Evolutionary conservation across 2,797 vertebrate genomes (phyloP), one percentile per base, ranked within the genome.

Genomic region (Chaenodraco wilsoni): DNA sequence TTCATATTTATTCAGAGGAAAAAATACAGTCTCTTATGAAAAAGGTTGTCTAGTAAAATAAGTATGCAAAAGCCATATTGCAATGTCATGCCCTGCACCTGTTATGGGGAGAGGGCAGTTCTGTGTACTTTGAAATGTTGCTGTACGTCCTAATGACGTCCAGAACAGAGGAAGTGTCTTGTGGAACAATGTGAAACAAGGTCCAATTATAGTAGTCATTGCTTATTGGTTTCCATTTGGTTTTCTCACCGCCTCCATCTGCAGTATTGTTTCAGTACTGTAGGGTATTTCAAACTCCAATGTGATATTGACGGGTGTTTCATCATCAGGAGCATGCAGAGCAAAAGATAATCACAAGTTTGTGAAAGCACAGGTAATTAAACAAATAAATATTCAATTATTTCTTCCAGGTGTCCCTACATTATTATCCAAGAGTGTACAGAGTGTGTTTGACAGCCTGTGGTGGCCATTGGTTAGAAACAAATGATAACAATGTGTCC

Each of bases 391-490:
- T 37, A 37, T 37, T 37, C 33, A 37, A 37, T 37, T 9, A 37
- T 37, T 37, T 37, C 1, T 37, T 37, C 33, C 46, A 60, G 51
- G 45, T 67, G 40, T 69, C 31, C 9, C 31, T 48, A 43, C 50
- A 37, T 58, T 64, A 48, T 64, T 64, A 31, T 46, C 37, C 2
- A 56, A 69, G 54, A 46, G 19, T 44, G 33, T 44, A 31, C 31
- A 46, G 57, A 17, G 62, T 31, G 69, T 64, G 66, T 81, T 44
- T 84, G 69, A 85, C 81, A 74, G 54, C 16, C 52, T 83, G 79
- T 70, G 87, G 21, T 21, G 21, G 21, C 21, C 84, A 87, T 74
- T 76, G 74, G 66, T 60, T 73, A 58, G 72, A 80, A 81, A 65
- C 44, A 57, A 14, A 69, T 27, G 19, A 76, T 62, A 70, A 67